phyloP scores from a whole-genome alignment of 1,140 invertebrate species.

The Radopholus similis region DNA sequence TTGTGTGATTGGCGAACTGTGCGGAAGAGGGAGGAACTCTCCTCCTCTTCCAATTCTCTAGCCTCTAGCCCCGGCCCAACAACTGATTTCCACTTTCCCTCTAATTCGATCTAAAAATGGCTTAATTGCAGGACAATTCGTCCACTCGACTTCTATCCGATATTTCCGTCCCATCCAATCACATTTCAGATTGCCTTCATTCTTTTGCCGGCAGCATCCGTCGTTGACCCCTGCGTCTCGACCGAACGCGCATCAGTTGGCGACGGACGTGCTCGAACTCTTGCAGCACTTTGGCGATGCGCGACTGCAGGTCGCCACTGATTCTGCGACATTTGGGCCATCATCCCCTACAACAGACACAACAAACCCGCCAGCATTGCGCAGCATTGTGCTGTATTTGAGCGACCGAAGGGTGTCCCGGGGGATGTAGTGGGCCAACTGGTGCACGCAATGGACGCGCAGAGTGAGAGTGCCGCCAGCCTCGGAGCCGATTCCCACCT shows the following conservation, averaged over 20 bases:
- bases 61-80: no score
- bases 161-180: no score
- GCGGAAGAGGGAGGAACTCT: no score
- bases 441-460: conserved; percentile 1
- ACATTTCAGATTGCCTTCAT: no score
- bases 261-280: conserved; percentile 3
- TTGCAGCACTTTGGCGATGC: conserved; percentile 13
- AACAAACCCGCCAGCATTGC: not conserved
- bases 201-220: no score
- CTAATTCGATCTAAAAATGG: no score
- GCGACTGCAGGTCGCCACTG: not conserved
- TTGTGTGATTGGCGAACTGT: no score
- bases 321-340: not conserved
- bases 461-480: not conserved
- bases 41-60: no score
- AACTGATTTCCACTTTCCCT: no score
- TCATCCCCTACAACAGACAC: not conserved
- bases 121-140: no score
- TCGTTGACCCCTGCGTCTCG: no score
- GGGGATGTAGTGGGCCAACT: not conserved
- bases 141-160: no score
- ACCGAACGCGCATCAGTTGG: not conserved
- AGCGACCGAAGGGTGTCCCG: not conserved
- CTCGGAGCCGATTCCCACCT: not conserved
- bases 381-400: conserved; percentile 9